phyloP scores from a whole-genome alignment of 2,888 invertebrate species.

The Euproctis similis region DNA sequence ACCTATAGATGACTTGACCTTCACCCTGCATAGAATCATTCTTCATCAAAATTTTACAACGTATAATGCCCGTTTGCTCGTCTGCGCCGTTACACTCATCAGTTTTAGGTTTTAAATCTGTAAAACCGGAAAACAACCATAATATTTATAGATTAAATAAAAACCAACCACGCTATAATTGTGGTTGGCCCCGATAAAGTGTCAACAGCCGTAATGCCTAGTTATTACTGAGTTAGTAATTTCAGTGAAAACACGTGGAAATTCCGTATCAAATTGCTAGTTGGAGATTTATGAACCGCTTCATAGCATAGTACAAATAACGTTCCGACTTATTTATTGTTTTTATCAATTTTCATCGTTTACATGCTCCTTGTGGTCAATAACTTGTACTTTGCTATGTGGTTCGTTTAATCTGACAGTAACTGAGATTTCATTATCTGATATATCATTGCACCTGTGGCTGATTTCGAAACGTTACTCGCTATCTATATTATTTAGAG shows the following conservation, averaged over 20 bases:
- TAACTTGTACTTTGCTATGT: constrained; percentile 22
- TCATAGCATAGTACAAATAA: constrained; percentile 35
- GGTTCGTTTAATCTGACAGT: constrained; percentile 21
- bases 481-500: constrained; percentile 5
- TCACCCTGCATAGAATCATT: no score
- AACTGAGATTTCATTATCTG: constrained; percentile 25
- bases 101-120: no score
- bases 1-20: no score
- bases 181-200: constrained; percentile 60
- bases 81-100: neutral
- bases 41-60: no score
- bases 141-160: constrained; percentile 61
- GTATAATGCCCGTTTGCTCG: no score
- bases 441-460: constrained; percentile 7
- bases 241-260: constrained; percentile 63
- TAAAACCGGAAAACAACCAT: no score
- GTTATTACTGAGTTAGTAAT: constrained; percentile 61
- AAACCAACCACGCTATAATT: constrained; percentile 36
- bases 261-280: constrained; percentile 53
- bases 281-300: constrained; percentile 42
- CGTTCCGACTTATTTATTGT: constrained; percentile 30
- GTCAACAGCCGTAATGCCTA: constrained; percentile 40
- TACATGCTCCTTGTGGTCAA: constrained; percentile 23
- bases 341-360: constrained; percentile 35
- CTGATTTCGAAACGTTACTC: constrained; percentile 5